Evolutionary conservation across 2,113 vertebrate species (phyloP), one percentile per base, ranked within the genome.

Genomic region (Cochlearius cochlearius): DNA sequence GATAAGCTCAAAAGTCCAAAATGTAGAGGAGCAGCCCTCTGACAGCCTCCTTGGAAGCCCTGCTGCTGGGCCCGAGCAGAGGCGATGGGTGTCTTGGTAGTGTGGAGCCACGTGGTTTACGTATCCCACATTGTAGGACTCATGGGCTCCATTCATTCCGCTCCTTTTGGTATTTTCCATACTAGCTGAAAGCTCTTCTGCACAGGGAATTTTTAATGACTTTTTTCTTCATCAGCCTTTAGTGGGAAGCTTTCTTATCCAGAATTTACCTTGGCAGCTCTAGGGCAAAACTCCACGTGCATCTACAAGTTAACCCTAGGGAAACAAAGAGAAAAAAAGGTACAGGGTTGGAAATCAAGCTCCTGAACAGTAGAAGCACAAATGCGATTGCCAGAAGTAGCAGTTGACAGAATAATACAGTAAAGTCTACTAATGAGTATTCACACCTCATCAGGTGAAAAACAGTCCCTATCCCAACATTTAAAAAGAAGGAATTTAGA

Each of bases 41-140:
- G 78, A 25, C 18, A 92, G 23, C 27, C 36, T 79, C n/a, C 10
- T 15, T 15, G 11, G 78, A 15, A 59, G 47, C 36, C 5, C 27
- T 66, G 30, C 62, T 45, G 27, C 78, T 92, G 75, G 47, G 12
- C n/a, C 62, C 41, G 75, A 38, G 89, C 41, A 86, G 55, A 67
- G 50, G 55, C 1, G 2, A 8, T 1, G 50, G 45, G 7, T 2
- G 3, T 32, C 22, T 32, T 62, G 75, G 43, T 45, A 10, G 4
- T 1, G 10, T 26, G 66, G 26, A 50, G 20, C 38, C 27, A 0
- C 0, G 0, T 30, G 47, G 23, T 66, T 66, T 53, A 5, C n/a
- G 6, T 45, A 15, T 38, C 38, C 55, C 38, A 17, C 5, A 0
- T 3, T 47, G 66, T 2, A 47, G 71, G 8, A 39, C 29, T 53